Conservation (phyloP, 2,797 vertebrate genomes). For the Epinephelus coioides region DNA sequence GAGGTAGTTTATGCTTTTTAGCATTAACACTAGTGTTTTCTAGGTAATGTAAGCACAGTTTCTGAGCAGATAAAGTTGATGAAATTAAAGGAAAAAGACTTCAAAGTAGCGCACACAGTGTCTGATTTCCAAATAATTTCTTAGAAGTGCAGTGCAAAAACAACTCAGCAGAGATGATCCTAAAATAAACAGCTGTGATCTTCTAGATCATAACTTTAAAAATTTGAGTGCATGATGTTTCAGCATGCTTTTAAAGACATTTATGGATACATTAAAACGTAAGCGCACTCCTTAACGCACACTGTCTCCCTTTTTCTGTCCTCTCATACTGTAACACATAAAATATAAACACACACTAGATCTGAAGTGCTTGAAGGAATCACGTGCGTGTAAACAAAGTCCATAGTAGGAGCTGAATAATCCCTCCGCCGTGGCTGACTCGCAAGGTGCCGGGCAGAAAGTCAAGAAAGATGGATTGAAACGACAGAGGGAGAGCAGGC, state of each 20-base stretch:
- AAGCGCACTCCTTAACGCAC: not conserved
- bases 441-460: slow-evolving; percentile 7
- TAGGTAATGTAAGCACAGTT: not conserved
- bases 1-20: not conserved
- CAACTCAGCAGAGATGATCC: not conserved
- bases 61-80: not conserved
- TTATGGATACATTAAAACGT: not conserved
- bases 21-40: not conserved
- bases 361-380: slow-evolving; percentile 50
- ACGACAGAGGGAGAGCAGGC: slow-evolving; percentile 15
- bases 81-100: not conserved
- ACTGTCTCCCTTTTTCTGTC: slow-evolving; percentile 2
- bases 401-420: slow-evolving; percentile 61
- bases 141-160: slow-evolving; percentile 12
- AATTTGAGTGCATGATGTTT: not conserved
- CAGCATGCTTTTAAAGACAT: slow-evolving; percentile 21
- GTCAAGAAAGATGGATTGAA: slow-evolving; percentile 43
- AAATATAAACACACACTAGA: slow-evolving; percentile 16
- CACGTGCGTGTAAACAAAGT: slow-evolving; percentile 55
- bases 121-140: slow-evolving; percentile 26
- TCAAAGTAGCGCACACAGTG: not conserved
- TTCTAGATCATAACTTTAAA: not conserved
- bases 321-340: slow-evolving; percentile 1
- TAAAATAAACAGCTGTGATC: not conserved
- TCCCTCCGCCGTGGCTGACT: slow-evolving; percentile 27